phyloP scores from a whole-genome alignment of 2,888 invertebrate genomes.

The Drosophila subsilvestris region DNA sequence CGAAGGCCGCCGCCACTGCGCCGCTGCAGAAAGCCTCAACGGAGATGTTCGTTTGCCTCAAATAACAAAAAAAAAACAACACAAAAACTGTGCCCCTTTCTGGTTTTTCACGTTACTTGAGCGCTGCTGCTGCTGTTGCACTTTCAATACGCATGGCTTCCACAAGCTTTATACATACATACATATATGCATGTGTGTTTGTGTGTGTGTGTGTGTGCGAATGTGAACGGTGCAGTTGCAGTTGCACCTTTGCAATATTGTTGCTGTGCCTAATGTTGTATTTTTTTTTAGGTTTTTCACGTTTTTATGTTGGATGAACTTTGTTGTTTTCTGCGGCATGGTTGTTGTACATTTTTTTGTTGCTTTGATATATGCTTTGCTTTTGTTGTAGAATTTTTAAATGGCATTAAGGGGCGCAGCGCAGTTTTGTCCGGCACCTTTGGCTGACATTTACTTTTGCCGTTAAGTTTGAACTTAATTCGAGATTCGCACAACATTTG shows the following conservation, averaged over 20 bases:
- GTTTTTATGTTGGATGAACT: constrained; percentile 65
- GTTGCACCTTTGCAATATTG: constrained; percentile 43
- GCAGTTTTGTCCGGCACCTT: constrained; percentile 41
- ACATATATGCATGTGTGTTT: constrained; percentile 22
- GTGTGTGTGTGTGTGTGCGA: constrained; percentile 14
- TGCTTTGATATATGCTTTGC: constrained; percentile 33
- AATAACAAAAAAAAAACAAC: constrained; percentile 46
- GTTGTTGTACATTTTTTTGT: constrained; percentile 15
- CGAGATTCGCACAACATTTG: constrained; percentile 62
- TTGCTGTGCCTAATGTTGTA: constrained; percentile 50
- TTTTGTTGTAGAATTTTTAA: constrained; percentile 55
- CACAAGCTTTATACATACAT: constrained; percentile 34
- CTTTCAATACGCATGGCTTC: constrained; percentile 76
- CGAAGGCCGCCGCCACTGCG: constrained; percentile 46
- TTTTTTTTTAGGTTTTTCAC: constrained; percentile 57
- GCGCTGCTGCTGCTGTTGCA: constrained; percentile 40
- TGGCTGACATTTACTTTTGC: constrained; percentile 64
- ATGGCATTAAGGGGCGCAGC: constrained; percentile 51
- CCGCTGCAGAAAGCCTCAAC: constrained; percentile 30
- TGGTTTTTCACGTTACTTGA: constrained; percentile 74
- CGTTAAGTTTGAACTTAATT: constrained; percentile 45
- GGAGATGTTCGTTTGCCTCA: constrained; percentile 53
- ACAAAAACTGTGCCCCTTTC: constrained; percentile 73
- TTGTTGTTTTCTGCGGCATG: constrained; percentile 41
- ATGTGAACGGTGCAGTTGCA: constrained; percentile 54